These are phyloP conservation scores for Conus betulinus DNA, from an alignment of 1,140 invertebrate genomes.

Conservation along the genomic window DNA sequence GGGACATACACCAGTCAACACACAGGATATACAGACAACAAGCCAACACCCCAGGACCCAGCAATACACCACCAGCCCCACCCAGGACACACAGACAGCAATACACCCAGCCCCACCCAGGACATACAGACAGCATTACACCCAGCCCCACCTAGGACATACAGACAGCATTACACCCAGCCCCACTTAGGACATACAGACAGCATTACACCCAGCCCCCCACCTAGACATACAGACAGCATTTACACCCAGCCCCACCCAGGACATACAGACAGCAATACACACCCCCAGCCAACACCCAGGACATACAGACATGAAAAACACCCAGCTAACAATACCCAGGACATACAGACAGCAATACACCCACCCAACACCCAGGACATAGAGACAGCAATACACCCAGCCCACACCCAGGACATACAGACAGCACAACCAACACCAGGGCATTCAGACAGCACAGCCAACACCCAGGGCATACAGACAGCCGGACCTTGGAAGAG, in stretches of 20 bases:
- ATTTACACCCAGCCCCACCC: too few relatives aligned
- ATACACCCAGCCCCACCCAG: too few relatives aligned
- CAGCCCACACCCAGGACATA: neutral
- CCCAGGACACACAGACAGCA: neutral
- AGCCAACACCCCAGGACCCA: too few relatives aligned
- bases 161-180: too few relatives aligned
- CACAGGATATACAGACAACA: neutral
- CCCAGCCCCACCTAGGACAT: too few relatives aligned
- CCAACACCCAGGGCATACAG: neutral
- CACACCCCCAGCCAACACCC: neutral
- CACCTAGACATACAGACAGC: neutral
- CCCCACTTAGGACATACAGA: too few relatives aligned
- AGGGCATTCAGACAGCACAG: neutral
- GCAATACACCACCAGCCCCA: neutral
- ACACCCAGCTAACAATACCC: neutral
- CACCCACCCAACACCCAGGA: neutral
- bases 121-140: too few relatives aligned
- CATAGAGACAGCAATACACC: neutral
- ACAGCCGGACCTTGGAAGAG: constrained; percentile 80
- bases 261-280: neutral
- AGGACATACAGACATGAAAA: too few relatives aligned
- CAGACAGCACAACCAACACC: too few relatives aligned
- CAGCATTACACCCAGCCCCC: too few relatives aligned
- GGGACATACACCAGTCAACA: neutral
- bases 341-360: too few relatives aligned